These are phyloP conservation scores for Leptinotarsa lineolata DNA, from an alignment of 1,140 invertebrate species.

Conservation along the genomic window DNA sequence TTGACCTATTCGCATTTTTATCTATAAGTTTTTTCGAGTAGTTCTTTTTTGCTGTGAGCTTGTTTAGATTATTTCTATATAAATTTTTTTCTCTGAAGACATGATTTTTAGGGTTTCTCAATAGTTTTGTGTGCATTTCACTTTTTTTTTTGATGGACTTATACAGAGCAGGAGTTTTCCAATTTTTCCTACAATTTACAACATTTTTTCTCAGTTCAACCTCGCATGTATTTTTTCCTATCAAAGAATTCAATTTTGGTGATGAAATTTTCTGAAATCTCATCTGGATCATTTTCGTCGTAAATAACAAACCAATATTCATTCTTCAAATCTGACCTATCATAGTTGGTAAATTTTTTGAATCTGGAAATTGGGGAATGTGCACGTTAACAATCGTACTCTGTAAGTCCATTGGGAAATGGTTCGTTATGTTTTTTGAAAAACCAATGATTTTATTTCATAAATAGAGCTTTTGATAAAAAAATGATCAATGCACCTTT, in stretches of 20 bases:
- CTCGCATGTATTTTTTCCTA: not conserved
- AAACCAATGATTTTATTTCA: too few relatives aligned
- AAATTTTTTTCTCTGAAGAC: slow-evolving; percentile 10
- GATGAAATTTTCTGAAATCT: slow-evolving; percentile 16
- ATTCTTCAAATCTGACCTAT: not conserved
- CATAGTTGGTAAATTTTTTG: slow-evolving; percentile 16
- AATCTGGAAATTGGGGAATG: slow-evolving; percentile 9
- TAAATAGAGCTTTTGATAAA: slow-evolving; percentile 7
- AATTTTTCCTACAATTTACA: not conserved
- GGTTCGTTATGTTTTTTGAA: slow-evolving; percentile 5
- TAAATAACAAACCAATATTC: slow-evolving; percentile 6
- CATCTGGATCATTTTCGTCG: slow-evolving; percentile 15
- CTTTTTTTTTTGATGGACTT: slow-evolving; percentile 15
- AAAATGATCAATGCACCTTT: slow-evolving; percentile 3
- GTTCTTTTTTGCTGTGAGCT: too few relatives aligned
- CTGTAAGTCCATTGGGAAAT: slow-evolving; percentile 6
- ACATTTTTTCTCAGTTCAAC: not conserved
- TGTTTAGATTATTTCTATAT: too few relatives aligned
- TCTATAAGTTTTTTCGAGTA: too few relatives aligned
- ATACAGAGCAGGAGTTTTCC: slow-evolving; percentile 14
- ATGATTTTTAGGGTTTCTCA: slow-evolving; percentile 19
- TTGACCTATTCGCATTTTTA: too few relatives aligned
- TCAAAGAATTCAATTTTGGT: not conserved
- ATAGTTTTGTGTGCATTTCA: slow-evolving; percentile 12
- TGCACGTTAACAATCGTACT: slow-evolving; percentile 10